Evolutionary conservation across 2,888 invertebrate genomes (phyloP).

Genomic region (Rhaphigaster nebulosa): DNA sequence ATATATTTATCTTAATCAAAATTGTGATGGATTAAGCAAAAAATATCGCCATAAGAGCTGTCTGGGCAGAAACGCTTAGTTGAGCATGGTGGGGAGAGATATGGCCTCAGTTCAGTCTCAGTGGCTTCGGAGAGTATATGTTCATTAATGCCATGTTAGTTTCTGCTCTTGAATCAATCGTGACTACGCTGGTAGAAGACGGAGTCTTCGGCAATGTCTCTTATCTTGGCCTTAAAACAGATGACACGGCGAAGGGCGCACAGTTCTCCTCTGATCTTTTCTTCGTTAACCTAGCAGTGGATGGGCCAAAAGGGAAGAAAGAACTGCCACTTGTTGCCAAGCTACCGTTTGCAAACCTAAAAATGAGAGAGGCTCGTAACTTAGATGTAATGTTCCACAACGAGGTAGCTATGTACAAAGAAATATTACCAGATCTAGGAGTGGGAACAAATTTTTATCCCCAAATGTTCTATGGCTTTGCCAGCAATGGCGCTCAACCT

Average conservation of each 20-base stretch:
- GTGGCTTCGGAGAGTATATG: neutral
- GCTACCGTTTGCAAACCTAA: conserved; percentile 47
- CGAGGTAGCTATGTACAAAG: conserved; percentile 64
- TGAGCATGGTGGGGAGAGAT: neutral
- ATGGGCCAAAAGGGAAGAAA: neutral
- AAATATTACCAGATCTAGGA: conserved; percentile 63
- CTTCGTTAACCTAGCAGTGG: neutral
- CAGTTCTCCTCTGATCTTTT: conserved; percentile 25
- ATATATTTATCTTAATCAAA: too few species aligned
- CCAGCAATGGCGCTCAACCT: conserved; percentile 51
- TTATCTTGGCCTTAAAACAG: neutral
- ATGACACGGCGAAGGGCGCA: neutral
- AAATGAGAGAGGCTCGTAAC: conserved; percentile 44
- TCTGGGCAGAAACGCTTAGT: neutral
- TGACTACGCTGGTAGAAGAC: neutral
- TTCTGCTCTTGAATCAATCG: neutral
- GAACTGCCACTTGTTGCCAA: conserved; percentile 62
- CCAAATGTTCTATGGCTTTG: conserved; percentile 62
- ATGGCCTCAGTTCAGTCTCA: neutral
- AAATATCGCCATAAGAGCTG: too few species aligned
- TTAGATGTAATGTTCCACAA: conserved; percentile 63
- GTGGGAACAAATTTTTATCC: conserved; percentile 61
- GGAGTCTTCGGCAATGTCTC: conserved; percentile 1
- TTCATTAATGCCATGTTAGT: neutral
- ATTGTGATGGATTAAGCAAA: too few species aligned